Evolutionary conservation across 1,140 invertebrate genomes (phyloP), one percentile per base, ranked within the genome.

Genomic region (Saxidomus purpurata): DNA sequence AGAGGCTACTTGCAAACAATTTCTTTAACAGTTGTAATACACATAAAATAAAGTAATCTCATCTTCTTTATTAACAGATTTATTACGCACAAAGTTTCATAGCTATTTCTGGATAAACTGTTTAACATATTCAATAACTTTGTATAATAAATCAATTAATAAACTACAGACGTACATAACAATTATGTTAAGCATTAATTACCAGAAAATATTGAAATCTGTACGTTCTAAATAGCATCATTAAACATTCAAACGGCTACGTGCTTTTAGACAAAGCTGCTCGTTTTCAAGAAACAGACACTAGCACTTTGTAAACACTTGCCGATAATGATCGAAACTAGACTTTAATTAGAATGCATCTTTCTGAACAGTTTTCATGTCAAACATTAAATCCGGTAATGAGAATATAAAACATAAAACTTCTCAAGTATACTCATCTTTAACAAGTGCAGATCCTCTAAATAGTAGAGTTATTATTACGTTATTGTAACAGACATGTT

Each of bases 401-500:
- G 22, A 63, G 59, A 63, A 28, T 25, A 63, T 63, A 63, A 63
- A 28, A 28, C 8, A 63, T n/a, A 63, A 28, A 28, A 63, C 19
- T 28, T n/a, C 25, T 63, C n/a, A 63, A 63, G n/a, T n/a, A 11
- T 28, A 25, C 22, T 15, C 59, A 63, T 63, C 59, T 9, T 25
- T n/a, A 63, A 63, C 59, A 63, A 63, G 59, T 28, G 59, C 59
- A 63, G 9, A 55, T n/a, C n/a, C n/a, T n/a, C n/a, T n/a, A n/a
- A n/a, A n/a, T n/a, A n/a, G n/a, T n/a, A n/a, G n/a, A n/a, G n/a
- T n/a, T n/a, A n/a, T n/a, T n/a, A n/a, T n/a, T n/a, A n/a, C n/a
- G n/a, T n/a, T n/a, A n/a, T n/a, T n/a, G n/a, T n/a, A n/a, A n/a
- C n/a, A n/a, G n/a, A n/a, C n/a, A n/a, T n/a, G n/a, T n/a, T n/a